phyloP scores from a whole-genome alignment of 2,888 invertebrate genomes.

The Metacarcinus magister region DNA sequence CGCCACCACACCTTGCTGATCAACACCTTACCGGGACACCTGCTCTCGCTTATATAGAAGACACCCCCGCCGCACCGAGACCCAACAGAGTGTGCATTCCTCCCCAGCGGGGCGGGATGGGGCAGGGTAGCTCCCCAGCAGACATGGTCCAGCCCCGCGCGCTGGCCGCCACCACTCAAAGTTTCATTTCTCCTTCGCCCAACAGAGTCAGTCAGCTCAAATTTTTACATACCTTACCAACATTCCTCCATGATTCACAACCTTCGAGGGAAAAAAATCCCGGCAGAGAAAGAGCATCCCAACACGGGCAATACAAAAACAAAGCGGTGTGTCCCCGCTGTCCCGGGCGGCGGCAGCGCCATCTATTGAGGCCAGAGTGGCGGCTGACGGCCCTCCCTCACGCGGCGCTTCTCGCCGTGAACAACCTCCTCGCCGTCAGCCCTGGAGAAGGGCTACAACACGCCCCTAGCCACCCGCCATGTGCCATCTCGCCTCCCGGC shows the following conservation, averaged over 20 bases:
- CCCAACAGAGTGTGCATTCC: background rate
- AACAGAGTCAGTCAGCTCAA: background rate
- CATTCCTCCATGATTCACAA: constrained; percentile 33
- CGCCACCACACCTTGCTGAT: background rate
- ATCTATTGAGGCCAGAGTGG: background rate
- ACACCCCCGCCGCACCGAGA: background rate
- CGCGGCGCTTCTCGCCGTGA: background rate
- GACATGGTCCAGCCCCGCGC: background rate
- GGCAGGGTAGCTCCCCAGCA: background rate
- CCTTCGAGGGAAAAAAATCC: background rate
- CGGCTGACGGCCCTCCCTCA: background rate
- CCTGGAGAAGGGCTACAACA: background rate
- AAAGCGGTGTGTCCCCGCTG: background rate
- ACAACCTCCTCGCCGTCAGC: background rate
- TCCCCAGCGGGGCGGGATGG: background rate
- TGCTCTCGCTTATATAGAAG: background rate
- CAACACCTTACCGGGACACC: constrained; percentile 26
- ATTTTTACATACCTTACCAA: constrained; percentile 10
- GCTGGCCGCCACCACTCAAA: background rate
- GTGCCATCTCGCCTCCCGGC: background rate
- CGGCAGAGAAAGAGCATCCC: background rate
- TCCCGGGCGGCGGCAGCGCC: constrained; percentile 3
- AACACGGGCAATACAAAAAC: background rate
- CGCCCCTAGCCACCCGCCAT: background rate
- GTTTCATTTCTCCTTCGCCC: background rate